phyloP scores from a whole-genome alignment of 2,888 invertebrate species.

The Nomada flava region DNA sequence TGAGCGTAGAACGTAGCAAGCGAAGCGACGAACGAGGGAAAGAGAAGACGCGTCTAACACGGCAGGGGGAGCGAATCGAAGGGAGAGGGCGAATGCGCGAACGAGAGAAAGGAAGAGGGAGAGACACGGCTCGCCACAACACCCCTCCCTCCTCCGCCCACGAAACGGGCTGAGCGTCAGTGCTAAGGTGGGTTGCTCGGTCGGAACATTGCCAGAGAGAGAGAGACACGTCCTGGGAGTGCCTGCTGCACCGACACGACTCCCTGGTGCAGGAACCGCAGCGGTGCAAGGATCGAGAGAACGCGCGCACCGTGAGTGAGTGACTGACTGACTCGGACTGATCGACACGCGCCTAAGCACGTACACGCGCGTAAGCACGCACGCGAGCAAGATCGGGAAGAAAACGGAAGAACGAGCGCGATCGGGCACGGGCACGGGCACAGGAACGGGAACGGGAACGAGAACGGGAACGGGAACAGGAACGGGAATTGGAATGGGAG shows the following conservation, averaged over 20 bases:
- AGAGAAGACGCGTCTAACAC: constrained; percentile 36
- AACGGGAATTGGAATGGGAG: background rate
- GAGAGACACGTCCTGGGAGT: constrained; percentile 81
- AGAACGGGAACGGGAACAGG: too few species aligned
- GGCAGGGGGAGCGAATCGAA: constrained; percentile 31
- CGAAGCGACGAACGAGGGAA: constrained; percentile 52
- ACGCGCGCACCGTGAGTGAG: constrained; percentile 61
- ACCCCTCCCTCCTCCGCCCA: constrained; percentile 72
- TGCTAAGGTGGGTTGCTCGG: constrained; percentile 83
- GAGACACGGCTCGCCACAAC: constrained; percentile 79
- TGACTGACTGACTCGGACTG: constrained; percentile 29
- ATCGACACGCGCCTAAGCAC: constrained; percentile 46
- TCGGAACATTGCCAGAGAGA: constrained; percentile 80
- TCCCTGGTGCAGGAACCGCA: constrained; percentile 68
- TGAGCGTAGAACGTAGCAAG: constrained; percentile 62
- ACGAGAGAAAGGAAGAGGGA: constrained; percentile 60
- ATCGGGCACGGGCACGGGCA: background rate
- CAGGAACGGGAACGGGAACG: background rate
- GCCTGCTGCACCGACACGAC: constrained; percentile 75
- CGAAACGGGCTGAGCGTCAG: constrained; percentile 81
- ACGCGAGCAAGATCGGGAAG: constrained; percentile 31
- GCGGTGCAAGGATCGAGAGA: constrained; percentile 64
- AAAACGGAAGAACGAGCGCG: background rate
- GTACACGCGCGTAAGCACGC: constrained; percentile 46
- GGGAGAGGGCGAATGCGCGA: constrained; percentile 51